Conservation (phyloP, 1,140 invertebrate species). For the Trichonephila clavipes region DNA sequence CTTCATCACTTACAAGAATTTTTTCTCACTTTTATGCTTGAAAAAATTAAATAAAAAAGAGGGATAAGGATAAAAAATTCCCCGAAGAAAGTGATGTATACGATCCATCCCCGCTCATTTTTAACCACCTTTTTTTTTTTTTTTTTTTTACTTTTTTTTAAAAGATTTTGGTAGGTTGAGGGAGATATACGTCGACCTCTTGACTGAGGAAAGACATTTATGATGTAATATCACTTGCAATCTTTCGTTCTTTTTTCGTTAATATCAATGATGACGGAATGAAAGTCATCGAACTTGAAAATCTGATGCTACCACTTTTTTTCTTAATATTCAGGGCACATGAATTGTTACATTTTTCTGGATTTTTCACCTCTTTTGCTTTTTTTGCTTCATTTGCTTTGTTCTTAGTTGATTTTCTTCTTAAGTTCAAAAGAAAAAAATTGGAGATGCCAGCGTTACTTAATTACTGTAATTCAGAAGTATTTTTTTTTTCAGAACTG, state of each 20-base stretch:
- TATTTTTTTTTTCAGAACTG: not conserved
- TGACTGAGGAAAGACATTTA: constrained; percentile 19
- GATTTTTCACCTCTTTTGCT: not conserved
- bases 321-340: not conserved
- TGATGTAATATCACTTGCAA: constrained; percentile 19
- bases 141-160: not conserved
- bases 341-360: not conserved
- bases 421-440: not conserved
- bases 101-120: not conserved
- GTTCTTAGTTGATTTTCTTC: not conserved
- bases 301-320: constrained; percentile 29
- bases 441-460: not conserved
- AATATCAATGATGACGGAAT: constrained; percentile 23
- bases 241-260: constrained; percentile 25
- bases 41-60: not conserved
- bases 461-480: constrained; percentile 16
- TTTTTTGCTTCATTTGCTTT: not conserved
- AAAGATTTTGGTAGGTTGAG: not conserved
- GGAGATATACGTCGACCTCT: constrained; percentile 10
- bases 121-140: not conserved
- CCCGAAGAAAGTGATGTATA: constrained; percentile 10
- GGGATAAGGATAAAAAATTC: not conserved
- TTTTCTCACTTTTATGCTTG: constrained; percentile 8
- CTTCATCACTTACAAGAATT: constrained; percentile 37
- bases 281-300: constrained; percentile 23